phyloP scores from a whole-genome alignment of 2,888 invertebrate genomes.

The Peribatodes rhomboidaria region DNA sequence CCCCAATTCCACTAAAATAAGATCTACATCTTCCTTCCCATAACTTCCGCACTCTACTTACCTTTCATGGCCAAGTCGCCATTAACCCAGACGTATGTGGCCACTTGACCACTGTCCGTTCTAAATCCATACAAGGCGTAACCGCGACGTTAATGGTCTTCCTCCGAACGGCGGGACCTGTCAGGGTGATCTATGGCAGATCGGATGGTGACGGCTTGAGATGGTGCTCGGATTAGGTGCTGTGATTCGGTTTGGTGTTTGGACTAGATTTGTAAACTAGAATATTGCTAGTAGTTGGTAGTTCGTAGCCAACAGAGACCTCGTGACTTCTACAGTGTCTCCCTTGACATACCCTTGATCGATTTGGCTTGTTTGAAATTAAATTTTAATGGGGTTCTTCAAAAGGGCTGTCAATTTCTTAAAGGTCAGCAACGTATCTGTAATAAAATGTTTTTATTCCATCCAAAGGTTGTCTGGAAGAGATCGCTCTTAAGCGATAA shows the following conservation, averaged over 20 bases:
- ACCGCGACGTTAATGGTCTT: constrained; percentile 39
- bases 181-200: constrained; percentile 10
- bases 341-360: no score
- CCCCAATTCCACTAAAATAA: neutral
- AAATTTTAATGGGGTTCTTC: no score
- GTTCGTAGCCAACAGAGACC: no score
- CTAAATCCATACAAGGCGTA: constrained; percentile 42
- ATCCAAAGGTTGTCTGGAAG: no score
- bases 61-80: constrained; percentile 28
- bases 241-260: neutral
- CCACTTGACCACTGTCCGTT: constrained; percentile 39
- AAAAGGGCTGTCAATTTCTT: no score
- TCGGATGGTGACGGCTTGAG: constrained; percentile 17
- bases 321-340: no score
- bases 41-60: constrained; percentile 30
- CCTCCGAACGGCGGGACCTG: constrained; percentile 17
- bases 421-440: no score
- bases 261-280: neutral
- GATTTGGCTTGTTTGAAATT: no score
- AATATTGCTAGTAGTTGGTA: no score
- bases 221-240: neutral
- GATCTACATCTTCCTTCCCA: neutral
- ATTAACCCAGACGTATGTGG: constrained; percentile 37
- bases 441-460: no score
- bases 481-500: no score